These are phyloP conservation scores for Argopecten irradians DNA, from an alignment of 1,140 invertebrate genomes.

Conservation along the genomic window DNA sequence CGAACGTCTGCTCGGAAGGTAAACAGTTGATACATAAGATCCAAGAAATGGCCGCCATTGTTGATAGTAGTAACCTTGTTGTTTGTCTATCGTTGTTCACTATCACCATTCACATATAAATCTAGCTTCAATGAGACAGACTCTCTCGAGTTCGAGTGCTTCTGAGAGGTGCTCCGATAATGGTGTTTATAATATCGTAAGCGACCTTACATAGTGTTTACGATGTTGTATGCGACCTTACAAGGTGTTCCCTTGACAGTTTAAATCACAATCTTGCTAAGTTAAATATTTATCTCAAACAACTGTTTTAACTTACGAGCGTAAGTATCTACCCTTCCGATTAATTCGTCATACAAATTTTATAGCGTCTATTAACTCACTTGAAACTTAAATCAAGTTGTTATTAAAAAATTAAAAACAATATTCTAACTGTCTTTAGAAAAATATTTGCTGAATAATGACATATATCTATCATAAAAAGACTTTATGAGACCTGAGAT, in stretches of 20 bases:
- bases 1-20: background rate
- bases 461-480: too few species aligned
- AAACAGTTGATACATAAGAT: background rate
- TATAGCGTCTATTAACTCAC: too few species aligned
- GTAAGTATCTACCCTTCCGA: too few species aligned
- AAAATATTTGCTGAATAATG: too few species aligned
- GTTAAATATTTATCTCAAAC: slow-evolving; percentile 23
- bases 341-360: too few species aligned
- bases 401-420: too few species aligned
- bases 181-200: background rate
- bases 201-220: slow-evolving; percentile 1
- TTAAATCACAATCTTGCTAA: background rate
- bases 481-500: too few species aligned
- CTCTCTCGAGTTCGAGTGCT: background rate
- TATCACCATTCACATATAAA: slow-evolving; percentile 2
- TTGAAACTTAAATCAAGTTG: too few species aligned
- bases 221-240: background rate
- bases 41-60: background rate
- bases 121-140: background rate
- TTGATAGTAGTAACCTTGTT: background rate
- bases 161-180: background rate
- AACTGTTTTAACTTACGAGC: background rate
- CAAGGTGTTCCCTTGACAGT: slow-evolving; percentile 5
- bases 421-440: too few species aligned
- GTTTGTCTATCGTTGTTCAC: background rate